Base-by-base conservation (phyloP, 2,113 vertebrate genomes). In the Platichthys stellatus region DNA sequence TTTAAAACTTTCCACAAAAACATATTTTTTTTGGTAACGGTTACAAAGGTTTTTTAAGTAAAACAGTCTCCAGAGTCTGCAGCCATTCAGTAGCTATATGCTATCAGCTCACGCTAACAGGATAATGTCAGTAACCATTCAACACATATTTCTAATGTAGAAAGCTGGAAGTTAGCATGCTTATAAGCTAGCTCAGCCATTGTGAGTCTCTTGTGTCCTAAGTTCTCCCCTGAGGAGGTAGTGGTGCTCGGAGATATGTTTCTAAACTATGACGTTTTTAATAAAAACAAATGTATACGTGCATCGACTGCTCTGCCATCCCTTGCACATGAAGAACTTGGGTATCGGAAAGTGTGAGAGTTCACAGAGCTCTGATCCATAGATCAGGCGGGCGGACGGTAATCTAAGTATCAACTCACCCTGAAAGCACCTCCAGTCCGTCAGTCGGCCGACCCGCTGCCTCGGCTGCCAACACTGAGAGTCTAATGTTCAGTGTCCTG, bases 391-490 rank as follows among this genome's bases (percentile, higher is more conserved):
- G 75, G 69, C 63, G 74, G 76, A 83, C 88, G 77, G 88, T 60
- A 89, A 92, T 89, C 90, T 87, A 84, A 91, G 80, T 76, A 86
- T 84, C 84, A 90, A 92, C 82, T 89, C 89, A 86, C 85, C 87
- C 89, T 81, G 78, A 89, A 92, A 91, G 82, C 86, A 83, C 79
- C 78, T 70, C 81, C 66, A 69, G 73, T 59, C 89, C 88, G 92
- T 91, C 92, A 92, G 88, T 94, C 93, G 93, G 63, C 54, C 17
- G 56, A 73, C 80, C 76, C 60, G 18, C 45, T 24, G 76, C 80
- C 74, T 82, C 75, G 40, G 66, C 78, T 77, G 84, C 82, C 76
- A 81, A 75, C 85, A 54, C 77, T 83, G 78, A 84, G 75, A 87
- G 78, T 72, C 71, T 67, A 71, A 85, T 78, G 82, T 80, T 72